Conservation (phyloP, 64 coral and sea anemone species). For the Exaiptasia diaphana region DNA sequence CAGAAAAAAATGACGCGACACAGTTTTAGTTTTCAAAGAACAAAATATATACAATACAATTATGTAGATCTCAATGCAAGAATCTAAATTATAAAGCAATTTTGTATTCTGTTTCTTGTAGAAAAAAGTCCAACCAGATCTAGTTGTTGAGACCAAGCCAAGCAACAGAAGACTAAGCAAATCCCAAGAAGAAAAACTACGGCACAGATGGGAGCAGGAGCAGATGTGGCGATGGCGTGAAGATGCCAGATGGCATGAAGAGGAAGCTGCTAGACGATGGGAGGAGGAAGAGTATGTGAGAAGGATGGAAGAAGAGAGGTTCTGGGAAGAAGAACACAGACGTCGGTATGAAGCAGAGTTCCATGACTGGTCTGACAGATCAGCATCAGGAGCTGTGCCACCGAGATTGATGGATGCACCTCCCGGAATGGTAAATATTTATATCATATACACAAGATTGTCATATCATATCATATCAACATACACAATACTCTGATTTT, state of each 20-base stretch:
- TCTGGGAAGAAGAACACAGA: constrained; percentile 91
- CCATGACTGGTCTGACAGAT: constrained; percentile 59
- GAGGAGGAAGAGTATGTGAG: constrained; percentile 91
- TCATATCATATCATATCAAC: no score
- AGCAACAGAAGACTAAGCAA: constrained; percentile 78
- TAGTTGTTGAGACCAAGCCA: constrained; percentile 87
- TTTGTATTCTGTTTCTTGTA: background rate
- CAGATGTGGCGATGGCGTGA: constrained; percentile 91
- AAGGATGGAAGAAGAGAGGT: constrained; percentile 86
- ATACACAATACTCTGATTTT: no score
- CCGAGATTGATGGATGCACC: constrained; percentile 42
- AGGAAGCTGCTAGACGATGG: constrained; percentile 63
- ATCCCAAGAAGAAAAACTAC: constrained; percentile 86
- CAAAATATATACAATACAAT: no score
- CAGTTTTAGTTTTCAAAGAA: no score
- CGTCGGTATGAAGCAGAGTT: constrained; percentile 77
- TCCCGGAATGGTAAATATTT: constrained; percentile 60
- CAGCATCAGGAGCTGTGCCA: background rate
- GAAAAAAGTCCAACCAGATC: constrained; percentile 99
- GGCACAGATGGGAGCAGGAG: constrained; percentile 92
- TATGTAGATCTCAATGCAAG: no score
- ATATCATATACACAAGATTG: no score
- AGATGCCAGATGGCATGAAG: constrained; percentile 63
- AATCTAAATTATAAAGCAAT: no score
- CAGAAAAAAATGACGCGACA: no score